These are phyloP conservation scores for Anguilla obscura DNA, from an alignment of 2,797 vertebrate species.

Conservation along the genomic window DNA sequence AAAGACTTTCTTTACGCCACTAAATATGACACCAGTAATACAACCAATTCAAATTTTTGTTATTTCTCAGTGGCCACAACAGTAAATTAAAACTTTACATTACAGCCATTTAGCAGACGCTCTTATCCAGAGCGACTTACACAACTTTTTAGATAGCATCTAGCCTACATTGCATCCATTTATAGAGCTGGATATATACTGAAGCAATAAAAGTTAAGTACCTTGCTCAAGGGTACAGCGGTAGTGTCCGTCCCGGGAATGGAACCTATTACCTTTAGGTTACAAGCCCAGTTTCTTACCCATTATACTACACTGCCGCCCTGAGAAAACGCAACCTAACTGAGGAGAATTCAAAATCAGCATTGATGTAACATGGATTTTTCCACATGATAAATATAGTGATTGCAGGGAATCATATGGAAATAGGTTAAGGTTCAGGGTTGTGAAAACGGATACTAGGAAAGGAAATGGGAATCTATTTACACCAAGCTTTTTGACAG, in stretches of 20 bases:
- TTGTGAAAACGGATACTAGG: background rate
- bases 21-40: background rate
- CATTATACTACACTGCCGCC: too few species aligned
- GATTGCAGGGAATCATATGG: background rate
- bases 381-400: background rate
- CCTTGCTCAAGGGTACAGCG: too few species aligned
- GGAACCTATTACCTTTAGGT: too few species aligned
- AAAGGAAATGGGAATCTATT: background rate
- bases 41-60: background rate
- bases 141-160: too few species aligned
- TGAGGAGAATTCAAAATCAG: background rate
- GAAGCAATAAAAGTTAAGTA: too few species aligned
- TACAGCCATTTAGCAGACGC: too few species aligned
- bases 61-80: background rate
- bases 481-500: background rate
- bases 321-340: background rate
- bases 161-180: too few species aligned
- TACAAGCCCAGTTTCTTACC: too few species aligned
- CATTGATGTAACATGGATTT: background rate
- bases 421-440: background rate
- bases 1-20: background rate
- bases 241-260: too few species aligned
- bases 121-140: too few species aligned
- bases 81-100: too few species aligned
- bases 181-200: too few species aligned